These are phyloP conservation scores for Mustela lutreola DNA, from an alignment of 2,113 vertebrate genomes.

Conservation along the genomic window DNA sequence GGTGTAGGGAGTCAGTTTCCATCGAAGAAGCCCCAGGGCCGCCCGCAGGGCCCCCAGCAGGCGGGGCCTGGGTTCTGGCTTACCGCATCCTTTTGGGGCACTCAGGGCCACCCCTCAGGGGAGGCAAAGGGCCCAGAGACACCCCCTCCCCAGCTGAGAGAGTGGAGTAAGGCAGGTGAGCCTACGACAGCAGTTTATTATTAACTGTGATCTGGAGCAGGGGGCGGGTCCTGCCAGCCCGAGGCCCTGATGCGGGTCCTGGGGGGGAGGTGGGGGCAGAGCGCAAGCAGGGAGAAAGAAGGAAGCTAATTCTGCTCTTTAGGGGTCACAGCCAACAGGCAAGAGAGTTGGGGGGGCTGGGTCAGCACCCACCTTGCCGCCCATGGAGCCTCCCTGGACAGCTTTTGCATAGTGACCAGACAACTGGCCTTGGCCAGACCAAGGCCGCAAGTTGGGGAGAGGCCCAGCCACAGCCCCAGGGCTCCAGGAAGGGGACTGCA, in stretches of 20 bases:
- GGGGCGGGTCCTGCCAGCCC: neutral
- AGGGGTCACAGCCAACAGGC: constrained; percentile 64
- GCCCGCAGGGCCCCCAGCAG: neutral
- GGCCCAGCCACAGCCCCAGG: constrained; percentile 44
- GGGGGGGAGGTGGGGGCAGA: constrained; percentile 6
- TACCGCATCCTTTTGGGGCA: neutral
- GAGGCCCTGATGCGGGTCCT: neutral
- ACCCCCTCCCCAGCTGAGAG: neutral
- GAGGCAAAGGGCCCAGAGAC: neutral
- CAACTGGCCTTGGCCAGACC: constrained; percentile 38
- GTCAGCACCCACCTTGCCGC: constrained; percentile 45
- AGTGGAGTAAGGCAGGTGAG: neutral
- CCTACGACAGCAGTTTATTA: constrained; percentile 77
- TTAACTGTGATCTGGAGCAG: constrained; percentile 46
- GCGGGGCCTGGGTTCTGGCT: neutral
- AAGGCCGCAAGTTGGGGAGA: neutral
- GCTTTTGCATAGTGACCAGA: constrained; percentile 81
- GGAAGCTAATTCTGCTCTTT: constrained; percentile 58
- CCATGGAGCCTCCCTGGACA: constrained; percentile 48
- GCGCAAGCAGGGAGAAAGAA: constrained; percentile 72
- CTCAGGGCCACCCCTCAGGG: neutral
- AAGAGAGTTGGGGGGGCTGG: neutral
- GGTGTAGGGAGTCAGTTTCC: neutral
- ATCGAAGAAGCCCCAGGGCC: neutral
- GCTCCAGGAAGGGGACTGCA: neutral